Conservation (phyloP, 92 coral and sea anemone species). For the Umimayanthus kanabou region DNA sequence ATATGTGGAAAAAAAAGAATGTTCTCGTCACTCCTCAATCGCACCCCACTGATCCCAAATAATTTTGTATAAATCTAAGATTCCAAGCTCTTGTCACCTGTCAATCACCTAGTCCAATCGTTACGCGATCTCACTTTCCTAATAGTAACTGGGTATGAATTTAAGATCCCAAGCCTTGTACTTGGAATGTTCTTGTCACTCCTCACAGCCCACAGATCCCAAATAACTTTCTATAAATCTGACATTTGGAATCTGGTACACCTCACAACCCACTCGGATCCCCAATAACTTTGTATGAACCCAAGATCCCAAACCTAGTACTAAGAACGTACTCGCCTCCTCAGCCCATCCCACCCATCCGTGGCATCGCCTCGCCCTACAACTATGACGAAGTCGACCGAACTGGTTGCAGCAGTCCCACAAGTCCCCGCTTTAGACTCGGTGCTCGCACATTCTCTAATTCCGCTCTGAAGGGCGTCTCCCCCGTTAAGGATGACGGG, state of each 20-base stretch:
- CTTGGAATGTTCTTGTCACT: no score
- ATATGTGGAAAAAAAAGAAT: no score
- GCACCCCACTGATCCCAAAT: no score
- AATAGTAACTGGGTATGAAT: no score
- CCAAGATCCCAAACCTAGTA: neutral
- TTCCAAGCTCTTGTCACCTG: neutral
- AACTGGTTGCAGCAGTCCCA: slow-evolving; percentile 53
- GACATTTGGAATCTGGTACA: no score
- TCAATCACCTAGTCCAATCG: no score
- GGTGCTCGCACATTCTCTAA: slow-evolving; percentile 94
- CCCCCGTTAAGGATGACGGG: slow-evolving; percentile 59
- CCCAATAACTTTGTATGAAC: no score
- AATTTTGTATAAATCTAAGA: no score
- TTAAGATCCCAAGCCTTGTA: neutral
- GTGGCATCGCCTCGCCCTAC: slow-evolving; percentile 61
- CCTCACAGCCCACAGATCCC: no score
- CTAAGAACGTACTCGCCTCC: neutral
- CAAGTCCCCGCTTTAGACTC: slow-evolving; percentile 82
- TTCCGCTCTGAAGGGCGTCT: slow-evolving; percentile 67
- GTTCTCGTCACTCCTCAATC: no score
- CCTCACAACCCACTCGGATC: no score
- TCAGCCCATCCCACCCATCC: slow-evolving; percentile 75
- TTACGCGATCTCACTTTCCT: no score
- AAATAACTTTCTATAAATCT: neutral
- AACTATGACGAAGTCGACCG: slow-evolving; percentile 72